These are phyloP conservation scores for Geotrypetes seraphini DNA, from an alignment of 2,797 vertebrate genomes.

Conservation along the genomic window DNA sequence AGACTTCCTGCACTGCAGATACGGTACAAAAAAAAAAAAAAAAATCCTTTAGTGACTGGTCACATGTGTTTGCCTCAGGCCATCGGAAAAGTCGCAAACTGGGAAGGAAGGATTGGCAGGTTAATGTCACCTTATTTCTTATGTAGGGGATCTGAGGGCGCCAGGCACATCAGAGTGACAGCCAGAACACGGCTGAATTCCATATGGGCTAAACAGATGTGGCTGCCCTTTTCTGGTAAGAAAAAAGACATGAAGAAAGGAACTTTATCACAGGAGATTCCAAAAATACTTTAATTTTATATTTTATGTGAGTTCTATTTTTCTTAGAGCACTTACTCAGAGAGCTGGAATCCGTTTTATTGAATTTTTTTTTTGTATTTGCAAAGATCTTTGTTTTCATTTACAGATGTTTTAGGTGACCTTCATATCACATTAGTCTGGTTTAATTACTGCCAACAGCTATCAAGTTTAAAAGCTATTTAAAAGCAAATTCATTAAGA, in stretches of 20 bases:
- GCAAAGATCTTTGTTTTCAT: neutral
- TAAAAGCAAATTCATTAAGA: slow-evolving; percentile 14
- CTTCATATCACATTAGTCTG: slow-evolving; percentile 4
- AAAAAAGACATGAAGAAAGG: too few species aligned
- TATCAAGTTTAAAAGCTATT: neutral
- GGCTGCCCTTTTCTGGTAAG: neutral
- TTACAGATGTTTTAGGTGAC: slow-evolving; percentile 17
- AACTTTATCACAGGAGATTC: neutral
- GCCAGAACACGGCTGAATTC: slow-evolving; percentile 17
- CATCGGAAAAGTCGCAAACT: slow-evolving; percentile 44
- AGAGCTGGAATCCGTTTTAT: neutral
- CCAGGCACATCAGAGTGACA: slow-evolving; percentile 44
- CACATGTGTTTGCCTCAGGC: slow-evolving; percentile 54
- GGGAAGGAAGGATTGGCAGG: slow-evolving; percentile 47
- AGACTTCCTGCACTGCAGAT: slow-evolving; percentile 43
- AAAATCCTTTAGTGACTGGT: slow-evolving; percentile 51
- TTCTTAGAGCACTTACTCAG: neutral
- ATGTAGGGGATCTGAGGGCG: slow-evolving; percentile 41
- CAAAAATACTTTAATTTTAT: neutral
- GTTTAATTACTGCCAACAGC: slow-evolving; percentile 9
- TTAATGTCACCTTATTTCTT: slow-evolving; percentile 46
- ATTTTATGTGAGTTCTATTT: fast-evolving
- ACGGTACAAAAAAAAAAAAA: slow-evolving; percentile 21
- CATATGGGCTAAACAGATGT: neutral
- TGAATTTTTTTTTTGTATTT: slow-evolving; percentile 17